These are phyloP conservation scores for Luscinia luscinia DNA, from an alignment of 2,797 vertebrate genomes.

Conservation along the genomic window DNA sequence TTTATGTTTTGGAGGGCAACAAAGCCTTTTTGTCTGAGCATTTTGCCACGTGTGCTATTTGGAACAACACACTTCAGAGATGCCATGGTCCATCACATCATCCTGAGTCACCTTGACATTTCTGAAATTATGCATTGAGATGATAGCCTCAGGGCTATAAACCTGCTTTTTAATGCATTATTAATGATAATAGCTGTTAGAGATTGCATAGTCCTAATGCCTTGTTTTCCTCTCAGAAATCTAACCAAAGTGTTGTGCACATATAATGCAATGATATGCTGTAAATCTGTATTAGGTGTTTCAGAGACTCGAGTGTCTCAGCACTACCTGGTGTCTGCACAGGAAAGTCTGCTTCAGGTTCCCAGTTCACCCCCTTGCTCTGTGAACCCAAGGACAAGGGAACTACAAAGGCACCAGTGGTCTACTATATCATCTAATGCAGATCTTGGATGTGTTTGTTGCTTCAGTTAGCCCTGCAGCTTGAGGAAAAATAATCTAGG, in stretches of 20 bases:
- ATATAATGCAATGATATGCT: not conserved
- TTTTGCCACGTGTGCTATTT: not conserved
- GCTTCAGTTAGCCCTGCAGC: not conserved
- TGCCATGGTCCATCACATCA: conserved; percentile 22
- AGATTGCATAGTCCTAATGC: not conserved
- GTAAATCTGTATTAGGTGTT: not conserved
- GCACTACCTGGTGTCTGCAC: not conserved
- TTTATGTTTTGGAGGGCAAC: not conserved
- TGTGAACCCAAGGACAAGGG: not conserved
- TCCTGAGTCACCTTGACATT: conserved; percentile 56
- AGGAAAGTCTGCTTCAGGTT: not conserved
- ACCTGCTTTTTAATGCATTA: conserved; percentile 45
- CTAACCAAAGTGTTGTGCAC: not conserved
- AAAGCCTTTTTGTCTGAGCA: not conserved
- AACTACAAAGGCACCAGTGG: not conserved
- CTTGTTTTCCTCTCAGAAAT: conserved; percentile 1
- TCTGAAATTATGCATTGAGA: conserved; percentile 45
- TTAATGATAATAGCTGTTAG: conserved; percentile 38
- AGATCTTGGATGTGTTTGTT: not conserved
- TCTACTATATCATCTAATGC: not conserved
- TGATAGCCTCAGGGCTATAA: conserved; percentile 48
- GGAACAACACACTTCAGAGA: not conserved
- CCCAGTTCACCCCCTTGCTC: not conserved
- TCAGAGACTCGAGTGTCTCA: not conserved
- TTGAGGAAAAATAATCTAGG: not conserved